These are phyloP conservation scores for Cryptotermes secundus DNA, from an alignment of 1,140 invertebrate genomes.

Conservation along the genomic window DNA sequence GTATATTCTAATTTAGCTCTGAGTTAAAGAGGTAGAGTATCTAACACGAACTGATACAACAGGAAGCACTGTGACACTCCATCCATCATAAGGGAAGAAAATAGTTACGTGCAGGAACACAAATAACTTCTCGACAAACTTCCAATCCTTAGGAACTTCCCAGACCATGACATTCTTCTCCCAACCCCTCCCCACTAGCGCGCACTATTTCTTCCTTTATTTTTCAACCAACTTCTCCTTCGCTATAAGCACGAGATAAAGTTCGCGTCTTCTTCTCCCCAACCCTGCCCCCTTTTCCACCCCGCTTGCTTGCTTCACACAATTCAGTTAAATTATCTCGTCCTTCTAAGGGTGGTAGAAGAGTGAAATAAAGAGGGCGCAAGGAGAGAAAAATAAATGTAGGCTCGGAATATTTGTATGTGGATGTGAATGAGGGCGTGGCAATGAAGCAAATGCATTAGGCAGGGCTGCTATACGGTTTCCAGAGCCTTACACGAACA, in stretches of 20 bases:
- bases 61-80: too few species aligned
- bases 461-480: background rate
- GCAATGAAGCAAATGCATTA: background rate
- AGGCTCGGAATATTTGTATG: background rate
- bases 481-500: background rate
- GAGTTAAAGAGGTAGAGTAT: too few species aligned
- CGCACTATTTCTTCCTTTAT: constrained; percentile 30
- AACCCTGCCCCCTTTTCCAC: background rate
- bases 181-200: background rate
- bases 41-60: too few species aligned
- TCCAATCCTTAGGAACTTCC: constrained; percentile 13
- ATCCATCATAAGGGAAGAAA: too few species aligned
- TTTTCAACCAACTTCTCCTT: constrained; percentile 18
- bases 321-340: constrained; percentile 34
- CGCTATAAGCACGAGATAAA: constrained; percentile 32
- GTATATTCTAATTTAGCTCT: too few species aligned
- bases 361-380: constrained; percentile 30
- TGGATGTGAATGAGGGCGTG: background rate
- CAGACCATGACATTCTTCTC: background rate
- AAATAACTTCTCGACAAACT: background rate
- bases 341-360: constrained; percentile 14
- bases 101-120: background rate
- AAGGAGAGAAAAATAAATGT: constrained; percentile 12
- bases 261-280: background rate
- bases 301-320: constrained; percentile 22